Base-by-base conservation (phyloP, 2,888 invertebrate genomes). In the Eucriotettix oculatus region DNA sequence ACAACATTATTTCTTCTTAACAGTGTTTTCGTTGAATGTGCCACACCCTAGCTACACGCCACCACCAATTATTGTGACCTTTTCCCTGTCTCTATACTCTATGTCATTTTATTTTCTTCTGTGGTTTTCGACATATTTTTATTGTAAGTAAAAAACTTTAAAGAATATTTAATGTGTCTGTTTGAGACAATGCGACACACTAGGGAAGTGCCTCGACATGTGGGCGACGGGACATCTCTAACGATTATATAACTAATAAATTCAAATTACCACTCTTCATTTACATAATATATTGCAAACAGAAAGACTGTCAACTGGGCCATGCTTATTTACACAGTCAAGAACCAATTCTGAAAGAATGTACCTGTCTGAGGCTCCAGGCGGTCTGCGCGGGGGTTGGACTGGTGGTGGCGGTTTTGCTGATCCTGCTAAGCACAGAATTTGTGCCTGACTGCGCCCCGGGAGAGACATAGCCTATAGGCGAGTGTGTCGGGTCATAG, bases 401-500 rank as follows among this genome's bases (percentile, higher is more conserved):
- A 67, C 84, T 87, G 64, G 84, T 84, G 61, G 82, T 82, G 58
- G 81, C 78, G 63, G 82, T 78, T 71, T 86, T 86, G 64, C 80
- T 79, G 69, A 86, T 81, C 69, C 86, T 79, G 65, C 81, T 80
- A 67, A 85, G 73, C 61, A 78, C 79, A 17, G 78, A 76, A 48
- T 69, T 68, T 2, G 59, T 41, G 54, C 68, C 65, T 65, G 58
- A 58, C 66, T 63, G 64, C 40, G 70, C 68, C 58, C 67, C 67
- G 29, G 70, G 70, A 53, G 70, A 70, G 52, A 80, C 82, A 66
- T 80, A 81, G 57, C 78, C 79, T 65, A 81, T 79, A 52, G 86
- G 88, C 29, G 88, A 88, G 58, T 86, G 83, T 59, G 86, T 87
- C 43, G 87, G 79, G 72, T 87, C 91, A 66, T 88, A 90, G 58